Conservation (phyloP, 2,888 invertebrate species). For the Mesorhabditis spiculigera region DNA sequence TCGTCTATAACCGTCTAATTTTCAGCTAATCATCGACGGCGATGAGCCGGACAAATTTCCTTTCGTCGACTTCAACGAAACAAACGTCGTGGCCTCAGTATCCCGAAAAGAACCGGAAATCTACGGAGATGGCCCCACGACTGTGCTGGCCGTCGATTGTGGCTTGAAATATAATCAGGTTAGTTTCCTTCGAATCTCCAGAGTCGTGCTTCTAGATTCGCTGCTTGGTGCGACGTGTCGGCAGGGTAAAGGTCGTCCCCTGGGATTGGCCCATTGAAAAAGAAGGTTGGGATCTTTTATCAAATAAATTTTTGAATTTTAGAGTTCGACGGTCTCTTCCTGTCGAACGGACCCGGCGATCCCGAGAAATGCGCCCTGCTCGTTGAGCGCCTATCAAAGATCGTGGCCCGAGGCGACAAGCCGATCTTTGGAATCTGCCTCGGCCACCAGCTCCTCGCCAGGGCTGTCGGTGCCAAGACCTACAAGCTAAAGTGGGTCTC, state of each 20-base stretch:
- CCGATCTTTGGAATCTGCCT: constrained; percentile 98
- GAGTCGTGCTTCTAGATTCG: constrained; percentile 65
- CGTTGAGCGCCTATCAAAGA: constrained; percentile 67
- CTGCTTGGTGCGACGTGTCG: constrained; percentile 81
- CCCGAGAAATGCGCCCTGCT: constrained; percentile 78
- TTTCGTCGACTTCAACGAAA: constrained; percentile 77
- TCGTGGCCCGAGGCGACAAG: constrained; percentile 62
- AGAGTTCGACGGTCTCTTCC: constrained; percentile 83
- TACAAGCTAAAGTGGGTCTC: constrained; percentile 83
- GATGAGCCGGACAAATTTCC: constrained; percentile 56
- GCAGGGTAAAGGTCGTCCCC: constrained; percentile 83
- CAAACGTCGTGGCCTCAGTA: constrained; percentile 87
- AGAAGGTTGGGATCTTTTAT: constrained; percentile 12
- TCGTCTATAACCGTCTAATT: constrained; percentile 10
- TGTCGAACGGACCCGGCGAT: constrained; percentile 97
- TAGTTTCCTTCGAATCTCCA: too few species aligned
- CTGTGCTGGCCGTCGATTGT: constrained; percentile 82
- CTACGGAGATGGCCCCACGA: constrained; percentile 37
- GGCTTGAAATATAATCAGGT: constrained; percentile 89
- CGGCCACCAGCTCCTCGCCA: constrained; percentile 88
- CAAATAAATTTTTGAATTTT: constrained; percentile 11
- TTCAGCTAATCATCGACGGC: constrained; percentile 63
- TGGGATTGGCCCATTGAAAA: constrained; percentile 71
- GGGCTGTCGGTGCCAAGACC: constrained; percentile 85
- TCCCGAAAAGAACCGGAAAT: constrained; percentile 68